phyloP scores from a whole-genome alignment of 2,888 invertebrate species.

The Acleris emargana region DNA sequence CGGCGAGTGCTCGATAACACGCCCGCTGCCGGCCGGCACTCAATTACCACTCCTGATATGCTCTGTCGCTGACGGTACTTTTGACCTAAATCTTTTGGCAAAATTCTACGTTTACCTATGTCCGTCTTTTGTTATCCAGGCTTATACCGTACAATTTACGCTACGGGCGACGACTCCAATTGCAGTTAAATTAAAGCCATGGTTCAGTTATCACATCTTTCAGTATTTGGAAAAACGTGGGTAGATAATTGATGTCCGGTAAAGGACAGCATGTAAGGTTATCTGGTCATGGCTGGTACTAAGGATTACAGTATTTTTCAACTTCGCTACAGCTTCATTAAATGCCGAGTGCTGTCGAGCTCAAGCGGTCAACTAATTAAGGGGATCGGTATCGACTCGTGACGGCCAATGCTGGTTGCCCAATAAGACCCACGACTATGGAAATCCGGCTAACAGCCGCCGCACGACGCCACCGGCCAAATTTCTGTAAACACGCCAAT shows the following conservation, averaged over 20 bases:
- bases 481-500: slow-evolving; percentile 60
- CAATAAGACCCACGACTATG: slow-evolving; percentile 66
- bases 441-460: slow-evolving; percentile 62
- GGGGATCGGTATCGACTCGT: slow-evolving; percentile 53
- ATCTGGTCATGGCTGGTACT: too few species aligned
- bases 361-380: slow-evolving; percentile 39
- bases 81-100: slow-evolving; percentile 28
- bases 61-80: slow-evolving; percentile 49
- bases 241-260: too few species aligned
- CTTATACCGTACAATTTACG: background rate
- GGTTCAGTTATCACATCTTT: background rate
- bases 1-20: slow-evolving; percentile 61
- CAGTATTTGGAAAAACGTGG: background rate
- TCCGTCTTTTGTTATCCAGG: slow-evolving; percentile 2
- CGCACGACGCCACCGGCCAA: slow-evolving; percentile 57
- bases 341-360: slow-evolving; percentile 1
- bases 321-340: slow-evolving; percentile 3
- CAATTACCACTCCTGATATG: slow-evolving; percentile 60
- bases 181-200: background rate
- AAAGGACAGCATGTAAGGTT: too few species aligned
- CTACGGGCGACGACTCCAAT: background rate
- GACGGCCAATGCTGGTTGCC: slow-evolving; percentile 52
- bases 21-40: slow-evolving; percentile 56
- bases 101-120: slow-evolving; percentile 17
- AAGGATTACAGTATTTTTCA: too few species aligned